phyloP scores from a whole-genome alignment of 2,888 invertebrate genomes.

The Crematogaster levior region DNA sequence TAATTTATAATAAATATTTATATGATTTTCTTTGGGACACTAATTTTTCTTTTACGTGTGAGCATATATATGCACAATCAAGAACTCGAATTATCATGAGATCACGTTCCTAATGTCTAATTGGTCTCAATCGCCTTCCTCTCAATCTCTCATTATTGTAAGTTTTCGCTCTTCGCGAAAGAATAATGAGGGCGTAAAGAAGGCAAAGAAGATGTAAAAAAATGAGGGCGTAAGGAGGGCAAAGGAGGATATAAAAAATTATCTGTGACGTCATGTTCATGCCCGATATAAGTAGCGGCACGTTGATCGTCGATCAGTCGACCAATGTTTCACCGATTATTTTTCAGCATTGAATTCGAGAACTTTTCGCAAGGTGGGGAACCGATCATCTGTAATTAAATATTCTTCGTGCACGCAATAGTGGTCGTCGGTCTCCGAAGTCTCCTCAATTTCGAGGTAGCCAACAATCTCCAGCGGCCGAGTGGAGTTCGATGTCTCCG shows the following conservation, averaged over 20 bases:
- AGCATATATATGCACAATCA: not conserved
- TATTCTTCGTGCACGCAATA: constrained; percentile 55
- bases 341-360: constrained; percentile 4
- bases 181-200: not conserved
- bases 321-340: constrained; percentile 7
- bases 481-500: constrained; percentile 44
- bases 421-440: constrained; percentile 15
- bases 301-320: not conserved
- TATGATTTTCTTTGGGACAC: not conserved
- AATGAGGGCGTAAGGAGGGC: no score
- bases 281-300: not conserved
- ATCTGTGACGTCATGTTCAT: not conserved
- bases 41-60: not conserved
- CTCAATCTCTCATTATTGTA: not conserved
- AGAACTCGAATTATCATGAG: not conserved
- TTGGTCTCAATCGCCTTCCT: not conserved
- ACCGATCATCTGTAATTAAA: constrained; percentile 58
- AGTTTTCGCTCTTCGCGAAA: not conserved
- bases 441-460: constrained; percentile 61
- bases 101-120: not conserved
- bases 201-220: not conserved
- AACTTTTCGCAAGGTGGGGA: not conserved
- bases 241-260: not conserved
- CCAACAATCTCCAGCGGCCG: constrained; percentile 59
- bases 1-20: constrained; percentile 15